Conservation (phyloP, 2,888 invertebrate genomes). For the Crepidodera aurea region DNA sequence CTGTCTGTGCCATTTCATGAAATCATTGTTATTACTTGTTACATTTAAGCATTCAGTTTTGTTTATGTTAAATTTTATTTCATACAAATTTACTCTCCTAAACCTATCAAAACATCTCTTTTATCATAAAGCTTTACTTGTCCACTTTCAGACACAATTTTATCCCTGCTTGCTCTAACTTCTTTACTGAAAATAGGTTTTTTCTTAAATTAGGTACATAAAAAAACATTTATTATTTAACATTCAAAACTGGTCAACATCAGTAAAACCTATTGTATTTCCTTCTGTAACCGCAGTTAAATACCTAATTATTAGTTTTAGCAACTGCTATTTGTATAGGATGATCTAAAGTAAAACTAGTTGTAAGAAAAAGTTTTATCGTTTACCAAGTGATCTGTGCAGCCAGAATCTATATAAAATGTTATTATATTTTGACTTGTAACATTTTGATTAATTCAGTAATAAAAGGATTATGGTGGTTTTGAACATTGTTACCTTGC, state of each 20-base stretch:
- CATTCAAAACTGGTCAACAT: constrained; percentile 29
- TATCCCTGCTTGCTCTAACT: constrained; percentile 19
- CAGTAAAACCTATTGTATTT: constrained; percentile 34
- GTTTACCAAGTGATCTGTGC: too few relatives aligned
- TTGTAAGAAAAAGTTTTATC: constrained; percentile 18
- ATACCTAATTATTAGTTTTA: constrained; percentile 2
- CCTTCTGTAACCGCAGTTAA: constrained; percentile 31
- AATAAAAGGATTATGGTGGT: too few relatives aligned
- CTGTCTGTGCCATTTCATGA: constrained; percentile 18
- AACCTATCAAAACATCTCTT: too few relatives aligned
- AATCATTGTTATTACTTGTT: neutral
- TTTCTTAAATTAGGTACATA: constrained; percentile 24
- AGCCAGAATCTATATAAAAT: too few relatives aligned
- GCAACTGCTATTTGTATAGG: constrained; percentile 5
- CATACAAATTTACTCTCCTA: too few relatives aligned
- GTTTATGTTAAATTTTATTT: constrained; percentile 27
- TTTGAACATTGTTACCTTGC: too few relatives aligned
- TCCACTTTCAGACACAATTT: constrained; percentile 29
- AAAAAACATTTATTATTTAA: constrained; percentile 37
- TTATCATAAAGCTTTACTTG: too few relatives aligned
- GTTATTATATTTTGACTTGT: too few relatives aligned
- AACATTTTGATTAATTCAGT: too few relatives aligned
- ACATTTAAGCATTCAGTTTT: neutral
- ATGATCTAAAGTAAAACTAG: neutral
- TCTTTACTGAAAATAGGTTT: too few relatives aligned